Conservation (phyloP, 2,797 vertebrate species). For the Chiroxiphia lanceolata region DNA sequence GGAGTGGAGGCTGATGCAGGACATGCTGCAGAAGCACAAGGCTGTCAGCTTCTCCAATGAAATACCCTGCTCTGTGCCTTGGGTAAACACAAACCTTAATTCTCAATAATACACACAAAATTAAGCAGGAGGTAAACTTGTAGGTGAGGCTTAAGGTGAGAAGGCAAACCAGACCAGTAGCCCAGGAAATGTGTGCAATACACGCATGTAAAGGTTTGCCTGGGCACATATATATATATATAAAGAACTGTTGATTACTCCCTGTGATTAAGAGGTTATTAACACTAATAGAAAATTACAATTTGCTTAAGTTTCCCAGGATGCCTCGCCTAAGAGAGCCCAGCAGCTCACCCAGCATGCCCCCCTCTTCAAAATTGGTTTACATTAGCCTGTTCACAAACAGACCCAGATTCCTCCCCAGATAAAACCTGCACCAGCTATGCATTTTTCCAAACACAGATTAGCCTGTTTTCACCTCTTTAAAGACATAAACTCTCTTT, state of each 20-base stretch:
- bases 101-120: not conserved
- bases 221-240: not conserved
- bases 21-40: not conserved
- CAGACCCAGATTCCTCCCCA: not conserved
- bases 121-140: not conserved
- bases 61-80: not conserved
- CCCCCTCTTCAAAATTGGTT: slow-evolving; percentile 35
- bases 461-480: not conserved
- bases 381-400: slow-evolving; percentile 43
- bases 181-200: fast-evolving
- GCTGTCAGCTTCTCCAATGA: not conserved
- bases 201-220: not conserved
- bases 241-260: not conserved
- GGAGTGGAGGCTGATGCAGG: fast-evolving
- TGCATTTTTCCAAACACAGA: not conserved
- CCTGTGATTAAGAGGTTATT: slow-evolving; percentile 14
- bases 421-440: not conserved
- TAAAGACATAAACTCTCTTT: not conserved
- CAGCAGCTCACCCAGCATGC: not conserved
- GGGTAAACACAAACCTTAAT: not conserved
- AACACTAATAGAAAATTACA: slow-evolving; percentile 22
- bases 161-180: not conserved
- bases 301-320: slow-evolving; percentile 10
- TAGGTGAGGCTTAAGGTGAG: not conserved
- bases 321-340: not conserved